Base-by-base conservation (phyloP, 2,888 invertebrate genomes). In the Conistra vaccinii region DNA sequence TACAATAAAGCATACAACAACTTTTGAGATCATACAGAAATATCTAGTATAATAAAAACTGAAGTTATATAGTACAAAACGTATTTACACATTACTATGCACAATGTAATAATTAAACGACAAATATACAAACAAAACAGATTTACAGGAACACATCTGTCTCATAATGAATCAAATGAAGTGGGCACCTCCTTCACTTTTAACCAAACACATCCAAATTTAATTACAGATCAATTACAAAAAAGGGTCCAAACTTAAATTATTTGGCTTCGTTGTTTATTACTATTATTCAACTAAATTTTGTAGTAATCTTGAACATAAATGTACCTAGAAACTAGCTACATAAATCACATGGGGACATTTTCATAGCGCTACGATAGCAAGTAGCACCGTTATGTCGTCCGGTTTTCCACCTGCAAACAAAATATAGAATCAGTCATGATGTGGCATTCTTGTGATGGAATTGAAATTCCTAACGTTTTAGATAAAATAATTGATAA, bases 351-450 rank as follows among this genome's bases (percentile, higher is more conserved):
- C 93, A 92, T 90, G 88, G 81, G 78, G 92, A 95, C 94, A 95
- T 93, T 91, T 94, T 97, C 97, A 97, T 97, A 98, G 97, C 92
- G 98, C 98, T 96, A 99, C 99, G 88, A 99, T 98, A 89, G 99
- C 99, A 89, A 99, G 97, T 92, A 99, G 97, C 94, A 99, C 99
- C 92, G 99, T 99, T 95, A 99, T 99, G 97, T 99, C 99, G 95
- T 99, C 99, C 81, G 99, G 99, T 96, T 99, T 99, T 76, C 99
- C 99, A 93, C 99, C 99, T 98, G 97, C 69, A 97, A 97, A 91
- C 87, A 93, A 93, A 91, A 61, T 61, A 51, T 48, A 48, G n/a
- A 29, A 69, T 78, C 53, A 85, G 45, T 61, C 88, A 83, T 87
- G 93, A 81, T 26, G 39, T 26, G 14, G 32, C 42, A 65, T 57